A percentile compares a stretch with the other conserved stretches of the same genome.
Evolutionary conservation across 2,797 vertebrate species (phyloP).

Genomic region (Cyprinodon diabolis): DNA sequence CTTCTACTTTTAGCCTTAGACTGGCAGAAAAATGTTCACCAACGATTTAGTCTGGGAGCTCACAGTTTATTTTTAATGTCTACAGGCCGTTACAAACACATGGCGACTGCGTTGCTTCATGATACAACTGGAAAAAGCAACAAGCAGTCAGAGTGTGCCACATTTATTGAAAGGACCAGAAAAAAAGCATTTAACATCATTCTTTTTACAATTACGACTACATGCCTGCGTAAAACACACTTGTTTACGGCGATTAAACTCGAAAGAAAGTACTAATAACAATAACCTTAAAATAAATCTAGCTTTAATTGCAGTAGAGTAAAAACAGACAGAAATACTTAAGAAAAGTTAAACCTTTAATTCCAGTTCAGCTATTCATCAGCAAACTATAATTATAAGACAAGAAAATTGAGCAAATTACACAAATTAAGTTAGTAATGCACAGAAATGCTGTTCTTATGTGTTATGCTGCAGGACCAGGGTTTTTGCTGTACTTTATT

Average conservation of each 20-base stretch:
- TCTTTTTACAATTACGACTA: background rate
- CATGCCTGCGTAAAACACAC: background rate
- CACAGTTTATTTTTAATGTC: constrained; percentile 1
- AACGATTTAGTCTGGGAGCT: constrained; percentile 5
- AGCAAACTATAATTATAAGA: too few relatives aligned
- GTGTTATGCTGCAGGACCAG: too few relatives aligned
- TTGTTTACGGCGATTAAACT: background rate
- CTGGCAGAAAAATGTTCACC: constrained; percentile 1
- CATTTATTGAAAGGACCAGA: background rate
- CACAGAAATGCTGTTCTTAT: too few relatives aligned
- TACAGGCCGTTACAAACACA: background rate
- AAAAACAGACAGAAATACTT: background rate
- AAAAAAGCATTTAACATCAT: background rate
- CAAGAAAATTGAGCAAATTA: too few relatives aligned
- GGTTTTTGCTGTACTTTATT: too few relatives aligned
- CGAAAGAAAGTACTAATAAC: too few relatives aligned
- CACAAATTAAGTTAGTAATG: too few relatives aligned
- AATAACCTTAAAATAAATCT: background rate
- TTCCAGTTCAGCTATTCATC: background rate
- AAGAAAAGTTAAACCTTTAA: background rate
- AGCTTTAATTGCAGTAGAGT: background rate
- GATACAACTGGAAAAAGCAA: constrained; percentile 3
- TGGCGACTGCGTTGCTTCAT: background rate
- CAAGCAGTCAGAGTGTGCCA: background rate
- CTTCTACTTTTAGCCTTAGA: background rate